Evolutionary conservation across 2,888 invertebrate genomes (phyloP), one percentile per base, ranked within the genome.

Genomic region (Stenolophus ochropezus): DNA sequence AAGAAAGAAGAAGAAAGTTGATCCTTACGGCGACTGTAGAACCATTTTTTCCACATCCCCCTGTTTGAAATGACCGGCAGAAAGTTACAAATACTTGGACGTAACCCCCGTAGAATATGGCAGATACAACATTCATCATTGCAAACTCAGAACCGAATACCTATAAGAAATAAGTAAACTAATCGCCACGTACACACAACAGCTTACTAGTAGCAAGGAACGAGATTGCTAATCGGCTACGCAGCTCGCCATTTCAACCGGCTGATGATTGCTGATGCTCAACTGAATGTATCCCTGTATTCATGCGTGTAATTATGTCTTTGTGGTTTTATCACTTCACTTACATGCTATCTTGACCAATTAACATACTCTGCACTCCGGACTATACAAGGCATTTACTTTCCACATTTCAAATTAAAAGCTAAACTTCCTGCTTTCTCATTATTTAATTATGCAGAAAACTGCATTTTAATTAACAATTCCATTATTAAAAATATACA

Each of bases 41-140:
- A 90, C 97, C 98, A 90, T 98, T 98, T 91, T 97, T 98, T 89
- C 98, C 98, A 90, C 95, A 94, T 88, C 98, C 98, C 90, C 97
- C 97, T 88, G 92, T 91, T 86, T 92, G 92, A 91, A 95, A 94
- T 86, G 93, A 92, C 89, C 92, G 91, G 88, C 91, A 91, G 92
- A 95, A 95, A 90, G 91, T 91, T 89, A 92, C 88, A 89, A 93
- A 91, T 90, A 93, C 92, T 89, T 91, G 91, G 86, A 92, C 87
- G 90, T 92, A 94, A 86, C 92, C 93, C 85, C 91, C 89, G 89
- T 91, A 91, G 89, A 92, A 92, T 87, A 91, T 87, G 85, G 89
- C 86, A 86, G 91, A 90, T 86, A 89, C 89, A 18, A 65, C 65
- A 79, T 81, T 71, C 58, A 58, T 53, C 73, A 73, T 25, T 23